A percentile compares a stretch with the other conserved stretches of the same genome.
Evolutionary conservation across 2,888 invertebrate genomes (phyloP).

Genomic region (Folsomia manolachei): DNA sequence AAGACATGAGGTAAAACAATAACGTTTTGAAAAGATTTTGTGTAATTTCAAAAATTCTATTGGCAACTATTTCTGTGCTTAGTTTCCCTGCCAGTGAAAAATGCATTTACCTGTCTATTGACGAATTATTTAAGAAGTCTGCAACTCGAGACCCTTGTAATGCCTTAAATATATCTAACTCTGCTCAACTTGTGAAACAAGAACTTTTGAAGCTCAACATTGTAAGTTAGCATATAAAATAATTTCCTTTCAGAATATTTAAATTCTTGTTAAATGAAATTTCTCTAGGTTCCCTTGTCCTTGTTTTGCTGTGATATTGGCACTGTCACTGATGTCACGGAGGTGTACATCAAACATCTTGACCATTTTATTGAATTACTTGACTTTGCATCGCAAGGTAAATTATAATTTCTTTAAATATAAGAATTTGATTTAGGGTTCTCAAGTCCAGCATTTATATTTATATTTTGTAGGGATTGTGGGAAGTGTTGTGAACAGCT

Average conservation of each 20-base stretch:
- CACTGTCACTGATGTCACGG: conserved; percentile 32
- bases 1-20: conserved; percentile 33
- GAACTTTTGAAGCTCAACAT: conserved; percentile 19
- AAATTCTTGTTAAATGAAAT: conserved; percentile 4
- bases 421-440: not conserved
- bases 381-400: conserved; percentile 43
- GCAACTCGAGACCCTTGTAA: conserved; percentile 25
- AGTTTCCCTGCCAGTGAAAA: conserved; percentile 36
- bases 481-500: conserved; percentile 68
- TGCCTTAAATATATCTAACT: not conserved
- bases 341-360: conserved; percentile 40
- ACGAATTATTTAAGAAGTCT: conserved; percentile 26
- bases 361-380: conserved; percentile 41
- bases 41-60: too few relatives aligned
- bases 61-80: not conserved
- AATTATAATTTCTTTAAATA: not conserved
- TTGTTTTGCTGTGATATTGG: conserved; percentile 48
- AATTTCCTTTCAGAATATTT: not conserved
- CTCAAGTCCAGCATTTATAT: too few relatives aligned
- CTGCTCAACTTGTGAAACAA: not conserved
- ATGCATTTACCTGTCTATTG: conserved; percentile 31
- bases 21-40: too few relatives aligned
- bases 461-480: conserved; percentile 61
- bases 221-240: conserved; percentile 16
- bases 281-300: conserved; percentile 40